Evolutionary conservation across 2,113 vertebrate species (phyloP), one percentile per base, ranked within the genome.

Genomic region (Propithecus coquereli): DNA sequence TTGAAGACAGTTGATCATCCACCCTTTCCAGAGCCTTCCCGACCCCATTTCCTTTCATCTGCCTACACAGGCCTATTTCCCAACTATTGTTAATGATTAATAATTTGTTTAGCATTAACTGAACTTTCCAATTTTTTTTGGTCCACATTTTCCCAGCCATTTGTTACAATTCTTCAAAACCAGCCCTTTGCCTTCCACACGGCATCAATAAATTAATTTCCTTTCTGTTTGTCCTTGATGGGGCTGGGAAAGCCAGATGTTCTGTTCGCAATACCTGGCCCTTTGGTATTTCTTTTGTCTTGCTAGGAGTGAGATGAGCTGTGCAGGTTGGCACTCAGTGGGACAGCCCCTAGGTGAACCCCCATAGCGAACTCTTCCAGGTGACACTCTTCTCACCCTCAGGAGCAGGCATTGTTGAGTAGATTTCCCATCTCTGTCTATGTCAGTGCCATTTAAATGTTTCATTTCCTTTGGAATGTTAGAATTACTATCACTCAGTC

Each of bases 81-180:
- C 92, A 94, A 77, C 76, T 76, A 85, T 32, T 54, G 84, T 77
- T 97, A 95, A 97, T 95, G 92, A 96, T 97, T 94, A 95, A 95
- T 88, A 93, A 96, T 95, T 97, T 97, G 45, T 94, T 96, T 96
- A 95, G 66, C 88, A 88, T 96, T 90, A 95, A 92, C 87, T 63
- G 80, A 95, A 81, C 65, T 88, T 94, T 96, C 85, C 71, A 81
- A 11, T 40, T 32, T 94, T 95, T 43, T 86, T 85, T 14, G 79
- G 54, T 57, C 32, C 25, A 71, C 85, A 50, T 92, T 95, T 97
- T 92, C 90, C 71, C 87, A 87, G 87, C 43, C 85, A 65, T 92
- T 97, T 81, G 71, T 47, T 88, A 57, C 43, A 79, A 18, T 85
- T 95, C 95, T 95, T 96, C 65, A 94, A 92, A 92, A 92, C 30